Evolutionary conservation across 2,888 invertebrate genomes (phyloP), one percentile per base, ranked within the genome.

Genomic region (Blastobasis lacticolella): DNA sequence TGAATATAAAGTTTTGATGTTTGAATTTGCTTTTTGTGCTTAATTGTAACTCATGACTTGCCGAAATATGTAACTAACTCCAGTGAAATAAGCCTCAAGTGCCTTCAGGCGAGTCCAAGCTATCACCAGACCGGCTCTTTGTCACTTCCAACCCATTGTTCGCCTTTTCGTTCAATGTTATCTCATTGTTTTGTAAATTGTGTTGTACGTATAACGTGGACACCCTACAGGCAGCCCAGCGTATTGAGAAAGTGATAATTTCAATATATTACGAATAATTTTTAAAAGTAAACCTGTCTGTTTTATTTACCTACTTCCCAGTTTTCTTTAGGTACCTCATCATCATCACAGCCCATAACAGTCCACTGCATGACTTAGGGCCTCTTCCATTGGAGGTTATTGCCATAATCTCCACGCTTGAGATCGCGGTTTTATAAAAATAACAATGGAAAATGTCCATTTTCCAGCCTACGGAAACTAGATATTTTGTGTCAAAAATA

Each of bases 171-270:
- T 23, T 23, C 23, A 23, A 23, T 23, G 23, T 23, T 23, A 23
- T 23, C 23, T 23, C 23, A 23, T 23, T 23, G 23, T 23, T 23
- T 81, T 80, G 68, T 76, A 75, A 75, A n/a, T 81, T 83, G 84
- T 85, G 84, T 85, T 85, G 75, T 78, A 81, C 86, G 86, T 86
- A 64, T 76, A 81, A 85, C 86, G 86, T 86, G 76, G 80, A 86
- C 84, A 87, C 85, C 81, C 78, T 80, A 78, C 84, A 81, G 69
- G 76, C 23, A 23, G 23, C 23, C 23, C 23, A 42, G 75, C 78
- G 82, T 81, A 75, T 78, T 78, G 76, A 75, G 83, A 81, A 79
- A 79, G 87, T 85, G 84, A 86, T 86, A 82, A 84, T 81, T 84
- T 84, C 83, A 84, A 84, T 83, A 85, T 76, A 83, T 23, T 23